Evolutionary conservation across 2,888 invertebrate species (phyloP).

Genomic region (Megaustenia siamemsis): DNA sequence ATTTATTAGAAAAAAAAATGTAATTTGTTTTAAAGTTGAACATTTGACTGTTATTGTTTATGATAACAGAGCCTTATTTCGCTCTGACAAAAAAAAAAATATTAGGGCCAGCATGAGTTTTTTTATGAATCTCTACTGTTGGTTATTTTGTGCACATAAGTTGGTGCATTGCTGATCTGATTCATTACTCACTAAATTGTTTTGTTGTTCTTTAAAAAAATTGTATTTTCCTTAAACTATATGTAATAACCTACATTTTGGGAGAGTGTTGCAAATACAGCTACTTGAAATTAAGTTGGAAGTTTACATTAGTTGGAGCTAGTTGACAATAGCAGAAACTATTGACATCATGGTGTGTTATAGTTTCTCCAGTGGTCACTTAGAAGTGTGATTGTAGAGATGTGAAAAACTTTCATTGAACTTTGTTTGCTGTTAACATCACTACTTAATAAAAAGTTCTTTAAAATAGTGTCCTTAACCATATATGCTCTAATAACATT

Average conservation of each 20-base stretch:
- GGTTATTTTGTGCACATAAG: neutral
- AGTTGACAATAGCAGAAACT: too few relatives aligned
- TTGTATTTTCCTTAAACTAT: too few relatives aligned
- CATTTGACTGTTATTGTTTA: neutral
- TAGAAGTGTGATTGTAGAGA: neutral
- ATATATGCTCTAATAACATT: neutral
- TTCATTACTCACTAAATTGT: neutral
- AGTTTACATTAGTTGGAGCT: too few relatives aligned
- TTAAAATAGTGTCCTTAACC: neutral
- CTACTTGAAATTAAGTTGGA: too few relatives aligned
- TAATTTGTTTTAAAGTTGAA: neutral
- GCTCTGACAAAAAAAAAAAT: too few relatives aligned
- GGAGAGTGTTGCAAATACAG: too few relatives aligned
- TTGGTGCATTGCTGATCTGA: neutral
- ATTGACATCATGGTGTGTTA: neutral
- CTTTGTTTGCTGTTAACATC: neutral
- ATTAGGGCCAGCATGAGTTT: neutral
- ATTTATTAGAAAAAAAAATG: neutral
- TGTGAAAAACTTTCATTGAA: neutral
- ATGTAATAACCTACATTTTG: too few relatives aligned
- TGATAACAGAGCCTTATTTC: neutral
- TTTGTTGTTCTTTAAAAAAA: neutral
- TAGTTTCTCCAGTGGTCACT: neutral
- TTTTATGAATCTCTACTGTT: neutral
- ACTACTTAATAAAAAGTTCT: constrained; percentile 1